phyloP scores from a whole-genome alignment of 2,797 vertebrate species.

The Kryptolebias ocellatus region DNA sequence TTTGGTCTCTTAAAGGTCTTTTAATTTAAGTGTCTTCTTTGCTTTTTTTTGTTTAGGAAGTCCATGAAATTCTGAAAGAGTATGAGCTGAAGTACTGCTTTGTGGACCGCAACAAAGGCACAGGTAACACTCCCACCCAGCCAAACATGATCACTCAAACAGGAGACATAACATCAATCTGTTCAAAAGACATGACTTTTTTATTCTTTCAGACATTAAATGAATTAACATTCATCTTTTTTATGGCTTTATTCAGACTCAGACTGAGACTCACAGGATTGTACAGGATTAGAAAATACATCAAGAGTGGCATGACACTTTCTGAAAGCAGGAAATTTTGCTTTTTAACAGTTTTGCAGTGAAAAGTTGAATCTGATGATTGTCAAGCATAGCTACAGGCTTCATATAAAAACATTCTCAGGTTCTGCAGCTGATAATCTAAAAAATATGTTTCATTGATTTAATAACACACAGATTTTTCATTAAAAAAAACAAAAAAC shows the following conservation, averaged over 20 bases:
- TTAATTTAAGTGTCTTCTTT: no score
- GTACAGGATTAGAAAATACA: no score
- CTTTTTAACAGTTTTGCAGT: background rate
- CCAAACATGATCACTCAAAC: background rate
- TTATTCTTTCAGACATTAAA: no score
- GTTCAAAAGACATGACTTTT: no score
- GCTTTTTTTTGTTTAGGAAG: slow-evolving; percentile 81
- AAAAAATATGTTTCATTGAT: background rate
- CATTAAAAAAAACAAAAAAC: no score
- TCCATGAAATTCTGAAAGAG: slow-evolving; percentile 93
- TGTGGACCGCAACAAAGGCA: slow-evolving; percentile 98
- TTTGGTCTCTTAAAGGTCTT: no score
- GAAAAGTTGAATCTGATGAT: background rate
- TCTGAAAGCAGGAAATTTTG: no score
- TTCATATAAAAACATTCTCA: background rate
- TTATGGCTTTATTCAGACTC: no score
- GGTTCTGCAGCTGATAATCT: background rate
- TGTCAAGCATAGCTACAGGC: background rate
- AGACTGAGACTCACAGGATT: no score
- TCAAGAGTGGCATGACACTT: no score
- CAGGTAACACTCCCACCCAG: slow-evolving; percentile 83
- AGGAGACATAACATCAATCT: background rate
- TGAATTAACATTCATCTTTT: no score
- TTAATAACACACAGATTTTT: background rate
- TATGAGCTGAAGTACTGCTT: slow-evolving; percentile 98